A percentile compares a stretch with the other conserved stretches of the same genome.
Conservation (phyloP, 2,888 invertebrate genomes). For the Tenthredo distinguenda region DNA sequence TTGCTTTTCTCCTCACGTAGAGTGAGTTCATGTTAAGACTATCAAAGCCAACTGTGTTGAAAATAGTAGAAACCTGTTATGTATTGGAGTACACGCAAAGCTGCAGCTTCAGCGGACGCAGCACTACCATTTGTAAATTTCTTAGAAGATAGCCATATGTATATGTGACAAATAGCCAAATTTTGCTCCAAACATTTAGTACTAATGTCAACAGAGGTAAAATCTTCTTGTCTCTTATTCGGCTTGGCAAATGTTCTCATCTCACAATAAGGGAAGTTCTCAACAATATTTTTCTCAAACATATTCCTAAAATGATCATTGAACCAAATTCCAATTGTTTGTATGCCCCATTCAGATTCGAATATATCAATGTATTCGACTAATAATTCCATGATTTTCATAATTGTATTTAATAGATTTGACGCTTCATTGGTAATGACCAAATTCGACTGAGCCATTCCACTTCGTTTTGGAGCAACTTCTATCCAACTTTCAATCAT, state of each 20-base stretch:
- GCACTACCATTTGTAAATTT: constrained; percentile 77
- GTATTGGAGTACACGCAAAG: constrained; percentile 78
- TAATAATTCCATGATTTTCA: constrained; percentile 83
- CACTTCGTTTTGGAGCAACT: constrained; percentile 81
- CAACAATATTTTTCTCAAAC: constrained; percentile 81
- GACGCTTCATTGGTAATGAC: constrained; percentile 84
- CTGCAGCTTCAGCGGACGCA: constrained; percentile 74
- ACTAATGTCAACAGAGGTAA: constrained; percentile 76
- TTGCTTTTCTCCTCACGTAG: background rate
- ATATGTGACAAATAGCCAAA: constrained; percentile 78
- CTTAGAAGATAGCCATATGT: constrained; percentile 76
- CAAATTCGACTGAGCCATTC: constrained; percentile 76
- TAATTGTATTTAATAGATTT: constrained; percentile 82
- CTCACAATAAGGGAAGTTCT: constrained; percentile 82
- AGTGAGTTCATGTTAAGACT: constrained; percentile 56
- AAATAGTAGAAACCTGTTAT: constrained; percentile 79
- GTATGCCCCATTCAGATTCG: constrained; percentile 59
- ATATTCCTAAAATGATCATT: constrained; percentile 79
- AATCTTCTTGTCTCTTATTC: constrained; percentile 75
- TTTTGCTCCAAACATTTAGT: constrained; percentile 80
- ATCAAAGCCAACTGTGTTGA: constrained; percentile 62
- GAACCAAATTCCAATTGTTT: constrained; percentile 77
- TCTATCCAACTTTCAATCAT: constrained; percentile 93
- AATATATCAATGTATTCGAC: constrained; percentile 78
- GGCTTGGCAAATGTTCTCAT: constrained; percentile 71